phyloP scores from a whole-genome alignment of 2,797 vertebrate genomes.

The Cyclura pinguis region DNA sequence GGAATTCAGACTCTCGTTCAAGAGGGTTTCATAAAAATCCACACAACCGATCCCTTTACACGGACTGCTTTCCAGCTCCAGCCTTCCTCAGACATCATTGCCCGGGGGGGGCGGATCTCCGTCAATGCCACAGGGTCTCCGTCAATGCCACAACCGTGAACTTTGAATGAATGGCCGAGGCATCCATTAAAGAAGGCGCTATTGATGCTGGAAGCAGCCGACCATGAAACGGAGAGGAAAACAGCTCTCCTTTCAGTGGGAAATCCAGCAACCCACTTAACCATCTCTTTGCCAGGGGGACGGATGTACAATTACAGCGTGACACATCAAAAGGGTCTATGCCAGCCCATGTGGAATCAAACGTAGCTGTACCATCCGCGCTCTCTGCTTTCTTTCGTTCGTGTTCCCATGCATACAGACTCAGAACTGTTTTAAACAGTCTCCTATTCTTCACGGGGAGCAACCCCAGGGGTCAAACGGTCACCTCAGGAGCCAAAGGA shows the following conservation, averaged over 20 bases:
- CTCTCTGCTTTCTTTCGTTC: slow-evolving; percentile 56
- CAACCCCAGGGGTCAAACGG: slow-evolving; percentile 52
- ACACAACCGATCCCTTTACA: not conserved
- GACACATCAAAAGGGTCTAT: slow-evolving; percentile 67
- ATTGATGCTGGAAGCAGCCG: slow-evolving; percentile 70
- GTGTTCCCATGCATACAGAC: slow-evolving; percentile 50
- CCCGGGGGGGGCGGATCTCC: too few relatives aligned
- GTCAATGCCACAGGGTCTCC: not conserved
- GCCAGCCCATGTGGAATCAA: slow-evolving; percentile 48
- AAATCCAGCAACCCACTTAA: slow-evolving; percentile 68
- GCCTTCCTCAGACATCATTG: not conserved
- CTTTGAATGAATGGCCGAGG: slow-evolving; percentile 72
- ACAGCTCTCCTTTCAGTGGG: slow-evolving; percentile 69
- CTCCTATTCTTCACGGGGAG: slow-evolving; percentile 58
- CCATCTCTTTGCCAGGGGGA: slow-evolving; percentile 59
- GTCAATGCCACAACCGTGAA: slow-evolving; percentile 61
- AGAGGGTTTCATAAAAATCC: not conserved
- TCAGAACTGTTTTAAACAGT: slow-evolving; percentile 59
- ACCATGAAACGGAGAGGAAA: slow-evolving; percentile 74
- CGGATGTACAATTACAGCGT: slow-evolving; percentile 59
- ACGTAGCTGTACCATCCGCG: slow-evolving; percentile 55
- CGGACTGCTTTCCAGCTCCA: not conserved
- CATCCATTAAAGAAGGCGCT: slow-evolving; percentile 73
- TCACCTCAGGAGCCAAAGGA: not conserved
- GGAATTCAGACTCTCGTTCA: too few relatives aligned